Base-by-base conservation (phyloP, 1,140 invertebrate species). In the Nephotettix cincticeps region DNA sequence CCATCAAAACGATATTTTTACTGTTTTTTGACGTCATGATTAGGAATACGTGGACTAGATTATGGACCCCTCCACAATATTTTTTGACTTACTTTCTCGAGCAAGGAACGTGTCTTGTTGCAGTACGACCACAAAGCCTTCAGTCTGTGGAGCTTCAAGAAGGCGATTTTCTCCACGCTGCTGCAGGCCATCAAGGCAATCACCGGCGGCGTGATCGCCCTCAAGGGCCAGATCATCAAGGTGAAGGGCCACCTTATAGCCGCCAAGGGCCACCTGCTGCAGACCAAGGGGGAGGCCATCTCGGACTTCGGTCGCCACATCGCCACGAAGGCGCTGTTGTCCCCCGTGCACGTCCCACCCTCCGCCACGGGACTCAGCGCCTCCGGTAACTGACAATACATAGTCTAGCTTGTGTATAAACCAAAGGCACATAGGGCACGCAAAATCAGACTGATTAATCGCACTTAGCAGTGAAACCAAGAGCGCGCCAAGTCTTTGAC, bases 141-240 rank as follows among this genome's bases (percentile, higher is more conserved):
- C 74, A 88, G 90, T 79, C 85, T 89, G 40, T 92, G 88, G 88
- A 86, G 88, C 21, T 84, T 93, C 74, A 93, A 93, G 80, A 92
- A 91, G 78, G 91, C 91, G 0, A 90, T 94, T 67, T 79, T 94
- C 11, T 88, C 89, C 78, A 92, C 92, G 6, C 81, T 94, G 3
- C 84, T 93, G 74, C 90, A 93, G 86, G 91, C 93, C 11, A 87
- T 93, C 0, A 93, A 94, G 79, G 92, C 93, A 0, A 91, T 95
- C 56, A 91, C 91, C 51, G 93, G 93, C 19, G 91, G 92, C 28
- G 89, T 93, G 1, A 87, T 93, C 1, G 92, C 93, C 4, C 83
- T 94, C 21, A 93, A 93, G 77, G 93, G 93, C 1, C 91, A 93
- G 78, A 79, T 95, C 2, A 90, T 94, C 73, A 94, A 94, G 80